These are phyloP conservation scores for Pipistrellus pygmaeus DNA, from an alignment of 2,797 vertebrate species.

Conservation along the genomic window DNA sequence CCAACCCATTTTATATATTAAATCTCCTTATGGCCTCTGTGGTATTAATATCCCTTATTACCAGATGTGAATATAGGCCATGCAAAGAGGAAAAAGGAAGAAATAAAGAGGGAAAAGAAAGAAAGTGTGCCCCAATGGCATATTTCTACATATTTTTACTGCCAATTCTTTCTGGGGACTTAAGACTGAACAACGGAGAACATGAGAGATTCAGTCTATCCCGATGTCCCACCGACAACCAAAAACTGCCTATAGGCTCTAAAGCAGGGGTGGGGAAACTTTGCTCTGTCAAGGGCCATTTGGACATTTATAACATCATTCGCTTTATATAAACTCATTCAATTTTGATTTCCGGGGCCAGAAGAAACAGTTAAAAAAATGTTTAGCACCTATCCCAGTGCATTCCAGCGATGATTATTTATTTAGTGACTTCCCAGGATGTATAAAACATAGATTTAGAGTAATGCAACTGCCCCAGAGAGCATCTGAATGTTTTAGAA, in stretches of 20 bases:
- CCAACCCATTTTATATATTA: conserved; percentile 23
- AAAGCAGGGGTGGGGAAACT: too few relatives aligned
- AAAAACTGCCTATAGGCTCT: not conserved
- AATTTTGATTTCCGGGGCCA: too few relatives aligned
- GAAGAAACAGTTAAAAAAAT: not conserved
- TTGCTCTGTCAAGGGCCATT: too few relatives aligned
- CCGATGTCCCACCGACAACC: not conserved
- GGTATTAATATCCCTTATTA: not conserved
- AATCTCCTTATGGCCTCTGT: not conserved
- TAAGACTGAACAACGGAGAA: not conserved
- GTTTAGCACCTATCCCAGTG: not conserved
- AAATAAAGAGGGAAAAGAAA: not conserved
- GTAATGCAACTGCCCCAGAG: not conserved
- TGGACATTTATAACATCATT: too few relatives aligned
- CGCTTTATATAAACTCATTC: too few relatives aligned
- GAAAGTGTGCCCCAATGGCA: not conserved
- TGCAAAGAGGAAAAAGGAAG: not conserved
- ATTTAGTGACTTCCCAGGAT: not conserved
- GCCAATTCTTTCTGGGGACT: not conserved
- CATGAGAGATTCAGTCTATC: not conserved
- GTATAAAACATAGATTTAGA: not conserved
- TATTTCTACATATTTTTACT: not conserved
- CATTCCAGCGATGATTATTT: not conserved
- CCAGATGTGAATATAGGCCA: not conserved
- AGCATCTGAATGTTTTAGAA: conserved; percentile 9